Evolutionary conservation across 1,140 invertebrate genomes (phyloP), one percentile per base, ranked within the genome.

Genomic region (Laupala kohalensis): DNA sequence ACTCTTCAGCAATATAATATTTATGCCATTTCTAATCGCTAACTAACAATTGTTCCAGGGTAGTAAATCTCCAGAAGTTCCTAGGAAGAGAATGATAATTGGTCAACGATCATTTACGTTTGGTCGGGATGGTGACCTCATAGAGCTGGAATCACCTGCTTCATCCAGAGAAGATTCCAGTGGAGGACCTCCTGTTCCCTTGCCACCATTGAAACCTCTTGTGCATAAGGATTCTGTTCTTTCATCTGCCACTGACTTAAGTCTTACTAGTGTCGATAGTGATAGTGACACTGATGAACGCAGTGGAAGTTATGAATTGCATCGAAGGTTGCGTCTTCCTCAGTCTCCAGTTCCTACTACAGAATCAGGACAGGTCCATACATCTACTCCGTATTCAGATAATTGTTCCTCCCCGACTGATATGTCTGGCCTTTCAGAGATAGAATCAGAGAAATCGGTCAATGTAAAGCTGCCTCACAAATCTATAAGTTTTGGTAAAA

Each of bases 101-200:
- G 85, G 85, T 67, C 80, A 84, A 75, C 81, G 82, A 67, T 84
- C 84, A 4, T 86, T 84, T 72, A 81, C 82, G 4, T 84, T 86
- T 74, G 79, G 80, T 15, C 76, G 77, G 19, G 80, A 86, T 71
- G 85, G 85, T 13, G 81, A 84, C 72, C 75, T 86, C 63, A 84
- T 86, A 63, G 84, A 85, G 75, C 77, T 81, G 6, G 74, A 80
- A 53, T 25, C 76, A 2, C 13, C 25, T 25, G 19, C 67, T 29
- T 23, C 67, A n/a, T 68, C 67, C 13, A 53, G 37, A 9, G 9
- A 19, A 53, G 37, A 53, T 13, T 9, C 9, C 19, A 13, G 9
- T 53, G 19, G 37, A 9, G 9, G 9, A 1, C 9, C 9, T 19
- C 70, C 37, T 15, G 63, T 66, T 1, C 6, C 24, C 1, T 63